phyloP scores from a whole-genome alignment of 1,140 invertebrate genomes.

The Vollenhovia emeryi region DNA sequence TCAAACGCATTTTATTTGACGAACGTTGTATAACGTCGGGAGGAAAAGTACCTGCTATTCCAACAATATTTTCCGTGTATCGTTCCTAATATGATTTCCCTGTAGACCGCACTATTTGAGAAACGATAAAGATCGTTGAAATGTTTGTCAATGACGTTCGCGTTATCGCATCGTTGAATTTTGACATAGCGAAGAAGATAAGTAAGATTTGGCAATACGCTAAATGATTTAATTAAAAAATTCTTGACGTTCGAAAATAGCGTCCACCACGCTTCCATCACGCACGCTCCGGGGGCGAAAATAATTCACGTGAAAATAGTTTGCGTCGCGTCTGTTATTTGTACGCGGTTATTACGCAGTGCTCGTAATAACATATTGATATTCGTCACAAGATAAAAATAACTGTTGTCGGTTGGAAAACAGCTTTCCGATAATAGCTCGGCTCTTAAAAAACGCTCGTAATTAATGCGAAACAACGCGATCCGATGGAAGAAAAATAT shows the following conservation, averaged over 20 bases:
- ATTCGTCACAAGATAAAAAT: conserved; percentile 52
- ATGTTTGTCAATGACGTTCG: not conserved
- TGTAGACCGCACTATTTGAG: not conserved
- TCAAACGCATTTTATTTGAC: not conserved
- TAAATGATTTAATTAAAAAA: conserved; percentile 17
- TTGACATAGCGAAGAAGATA: not conserved
- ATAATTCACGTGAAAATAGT: conserved; percentile 35
- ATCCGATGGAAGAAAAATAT: conserved; percentile 20
- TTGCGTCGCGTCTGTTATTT: conserved; percentile 24
- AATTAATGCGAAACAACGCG: conserved; percentile 27
- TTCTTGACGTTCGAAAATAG: conserved; percentile 14
- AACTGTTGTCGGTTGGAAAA: conserved; percentile 23
- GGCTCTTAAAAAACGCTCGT: conserved; percentile 33
- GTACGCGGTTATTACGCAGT: conserved; percentile 29
- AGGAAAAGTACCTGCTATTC: not conserved
- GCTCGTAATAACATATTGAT: conserved; percentile 43
- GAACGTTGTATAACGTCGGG: not conserved
- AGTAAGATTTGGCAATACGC: not conserved
- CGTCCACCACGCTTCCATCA: not conserved
- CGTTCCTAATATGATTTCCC: conserved; percentile 7
- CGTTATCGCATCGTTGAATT: not conserved
- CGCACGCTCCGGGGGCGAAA: not conserved
- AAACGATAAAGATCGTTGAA: not conserved
- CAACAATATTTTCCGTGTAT: not conserved
- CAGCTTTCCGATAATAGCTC: conserved; percentile 26